Conservation (phyloP, 2,888 invertebrate genomes). For the Hyalella azteca region DNA sequence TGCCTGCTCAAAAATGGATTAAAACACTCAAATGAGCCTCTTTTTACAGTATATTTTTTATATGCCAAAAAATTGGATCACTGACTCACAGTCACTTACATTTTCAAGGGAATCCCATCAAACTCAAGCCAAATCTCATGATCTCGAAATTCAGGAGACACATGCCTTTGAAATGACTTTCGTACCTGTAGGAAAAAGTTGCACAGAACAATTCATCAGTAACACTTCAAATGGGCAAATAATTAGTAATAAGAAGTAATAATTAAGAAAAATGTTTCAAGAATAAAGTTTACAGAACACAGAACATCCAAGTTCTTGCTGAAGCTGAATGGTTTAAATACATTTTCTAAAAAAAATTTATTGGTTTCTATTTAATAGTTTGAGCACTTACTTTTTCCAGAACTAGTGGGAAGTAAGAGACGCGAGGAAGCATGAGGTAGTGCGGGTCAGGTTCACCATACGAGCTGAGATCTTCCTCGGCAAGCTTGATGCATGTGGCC, state of each 20-base stretch:
- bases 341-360: too few species aligned
- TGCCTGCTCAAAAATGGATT: too few species aligned
- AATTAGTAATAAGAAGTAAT: too few species aligned
- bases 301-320: too few species aligned
- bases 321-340: too few species aligned
- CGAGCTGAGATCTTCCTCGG: slow-evolving; percentile 85
- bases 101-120: slow-evolving; percentile 88
- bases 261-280: too few species aligned
- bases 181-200: slow-evolving; percentile 66
- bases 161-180: slow-evolving; percentile 83
- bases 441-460: slow-evolving; percentile 90
- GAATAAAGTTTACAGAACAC: too few species aligned
- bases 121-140: slow-evolving; percentile 94
- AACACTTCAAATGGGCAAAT: too few species aligned
- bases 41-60: too few species aligned
- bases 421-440: slow-evolving; percentile 89
- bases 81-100: slow-evolving; percentile 69
- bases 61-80: too few species aligned
- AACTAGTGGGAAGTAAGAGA: slow-evolving; percentile 92
- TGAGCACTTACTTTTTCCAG: slow-evolving; percentile 80
- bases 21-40: too few species aligned
- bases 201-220: neutral
- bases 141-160: slow-evolving; percentile 80
- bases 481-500: slow-evolving; percentile 88
- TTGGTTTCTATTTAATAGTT: neutral